Percentiles rank a stretch among this genome's conserved stretches.
Conservation (phyloP, 2,797 vertebrate species). For the Urophycis tenuis region DNA sequence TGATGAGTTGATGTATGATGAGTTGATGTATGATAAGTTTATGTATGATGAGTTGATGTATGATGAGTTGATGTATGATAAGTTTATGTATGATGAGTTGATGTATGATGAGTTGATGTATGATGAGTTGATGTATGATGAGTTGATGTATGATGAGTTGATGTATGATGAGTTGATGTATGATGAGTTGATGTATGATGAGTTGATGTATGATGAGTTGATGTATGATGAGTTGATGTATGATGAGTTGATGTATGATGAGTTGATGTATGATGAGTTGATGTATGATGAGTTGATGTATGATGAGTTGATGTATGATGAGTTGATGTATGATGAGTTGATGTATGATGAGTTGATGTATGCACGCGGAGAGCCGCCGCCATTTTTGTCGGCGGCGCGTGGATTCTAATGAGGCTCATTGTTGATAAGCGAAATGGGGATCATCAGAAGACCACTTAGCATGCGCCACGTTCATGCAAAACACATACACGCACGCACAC, state of each 20-base stretch:
- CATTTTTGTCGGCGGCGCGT: conserved; percentile 25
- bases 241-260: background rate
- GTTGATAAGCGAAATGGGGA: conserved; percentile 36
- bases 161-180: background rate
- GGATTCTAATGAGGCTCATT: conserved; percentile 43
- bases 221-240: background rate
- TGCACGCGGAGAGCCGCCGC: conserved; percentile 18
- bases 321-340: background rate
- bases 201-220: background rate
- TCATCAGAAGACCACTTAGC: conserved; percentile 12
- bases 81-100: too few species aligned
- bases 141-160: background rate
- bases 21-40: background rate
- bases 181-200: background rate
- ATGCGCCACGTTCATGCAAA: conserved; percentile 1
- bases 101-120: background rate
- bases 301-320: background rate
- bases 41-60: background rate
- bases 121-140: background rate
- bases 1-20: background rate
- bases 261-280: background rate
- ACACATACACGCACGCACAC: conserved; percentile 6
- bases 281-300: background rate
- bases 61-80: background rate
- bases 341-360: background rate